Percentiles rank a stretch among this genome's conserved stretches.
Evolutionary conservation across 2,113 vertebrate species (phyloP).

Genomic region (rabbit (Oryctolagus cuniculus)): DNA sequence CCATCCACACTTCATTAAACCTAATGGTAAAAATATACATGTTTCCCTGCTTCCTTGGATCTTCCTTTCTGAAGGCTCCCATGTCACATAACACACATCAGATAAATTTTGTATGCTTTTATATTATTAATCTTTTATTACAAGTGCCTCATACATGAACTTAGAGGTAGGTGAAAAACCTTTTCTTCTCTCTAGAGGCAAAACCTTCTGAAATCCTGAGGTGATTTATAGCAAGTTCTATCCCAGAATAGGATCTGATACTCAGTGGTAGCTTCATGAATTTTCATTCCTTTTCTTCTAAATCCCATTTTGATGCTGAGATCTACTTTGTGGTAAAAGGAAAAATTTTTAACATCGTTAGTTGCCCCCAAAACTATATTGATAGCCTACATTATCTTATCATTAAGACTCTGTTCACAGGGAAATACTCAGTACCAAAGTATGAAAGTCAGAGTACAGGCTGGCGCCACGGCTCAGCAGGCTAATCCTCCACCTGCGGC

Average conservation of each 20-base stretch:
- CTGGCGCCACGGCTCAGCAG: background rate
- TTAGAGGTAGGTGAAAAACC: background rate
- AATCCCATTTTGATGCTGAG: background rate
- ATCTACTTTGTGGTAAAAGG: background rate
- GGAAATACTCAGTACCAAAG: background rate
- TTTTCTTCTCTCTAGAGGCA: background rate
- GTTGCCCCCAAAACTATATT: conserved; percentile 3
- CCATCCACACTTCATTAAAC: background rate
- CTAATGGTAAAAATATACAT: background rate
- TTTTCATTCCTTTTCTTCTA: background rate
- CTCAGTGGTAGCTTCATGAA: conserved; percentile 10
- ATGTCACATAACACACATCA: background rate
- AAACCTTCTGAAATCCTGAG: conserved; percentile 38
- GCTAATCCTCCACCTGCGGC: too few relatives aligned
- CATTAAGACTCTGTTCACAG: conserved; percentile 1
- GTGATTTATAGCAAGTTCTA: background rate
- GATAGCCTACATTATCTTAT: background rate
- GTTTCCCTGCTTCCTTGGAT: background rate
- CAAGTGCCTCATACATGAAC: background rate
- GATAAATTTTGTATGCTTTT: background rate
- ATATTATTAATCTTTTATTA: background rate
- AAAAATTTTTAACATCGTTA: background rate
- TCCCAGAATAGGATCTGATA: background rate
- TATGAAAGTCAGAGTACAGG: background rate
- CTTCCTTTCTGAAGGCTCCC: background rate